Conservation (phyloP, 2,888 invertebrate species). For the Calliopum simillimum region DNA sequence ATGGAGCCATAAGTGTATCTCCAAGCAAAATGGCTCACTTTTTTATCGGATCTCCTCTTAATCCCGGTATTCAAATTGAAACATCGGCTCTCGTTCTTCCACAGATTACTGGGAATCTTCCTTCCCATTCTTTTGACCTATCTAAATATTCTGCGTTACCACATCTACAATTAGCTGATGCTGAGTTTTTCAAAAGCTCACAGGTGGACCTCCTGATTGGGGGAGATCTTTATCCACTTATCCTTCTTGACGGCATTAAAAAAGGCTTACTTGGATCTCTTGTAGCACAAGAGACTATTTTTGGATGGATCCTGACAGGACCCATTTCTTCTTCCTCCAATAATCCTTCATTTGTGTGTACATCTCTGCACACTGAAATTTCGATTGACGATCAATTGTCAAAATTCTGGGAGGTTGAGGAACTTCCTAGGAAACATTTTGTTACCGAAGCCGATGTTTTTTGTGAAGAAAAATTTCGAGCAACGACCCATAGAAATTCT, state of each 20-base stretch:
- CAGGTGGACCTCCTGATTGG: no score
- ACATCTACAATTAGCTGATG: no score
- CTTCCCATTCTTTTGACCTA: no score
- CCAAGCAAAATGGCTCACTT: slow-evolving; percentile 12
- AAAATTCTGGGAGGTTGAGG: no score
- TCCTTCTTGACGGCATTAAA: no score
- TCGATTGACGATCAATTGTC: not conserved
- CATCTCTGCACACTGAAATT: slow-evolving; percentile 8
- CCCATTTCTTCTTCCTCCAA: not conserved
- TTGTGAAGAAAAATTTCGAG: not conserved
- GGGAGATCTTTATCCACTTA: no score
- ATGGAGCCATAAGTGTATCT: slow-evolving; percentile 13
- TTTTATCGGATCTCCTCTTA: not conserved
- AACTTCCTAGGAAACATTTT: not conserved
- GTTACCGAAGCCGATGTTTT: not conserved
- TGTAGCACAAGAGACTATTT: slow-evolving; percentile 33
- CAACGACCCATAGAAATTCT: not conserved
- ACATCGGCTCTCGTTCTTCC: slow-evolving; percentile 10
- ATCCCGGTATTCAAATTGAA: slow-evolving; percentile 1
- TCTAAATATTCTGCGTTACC: no score
- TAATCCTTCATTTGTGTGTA: not conserved
- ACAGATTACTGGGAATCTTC: no score
- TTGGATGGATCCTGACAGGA: slow-evolving; percentile 40
- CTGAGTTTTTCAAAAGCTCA: no score
- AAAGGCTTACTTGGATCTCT: slow-evolving; percentile 16